These are phyloP conservation scores for Lasioglossum calceatum DNA, from an alignment of 2,888 invertebrate species.

Conservation along the genomic window DNA sequence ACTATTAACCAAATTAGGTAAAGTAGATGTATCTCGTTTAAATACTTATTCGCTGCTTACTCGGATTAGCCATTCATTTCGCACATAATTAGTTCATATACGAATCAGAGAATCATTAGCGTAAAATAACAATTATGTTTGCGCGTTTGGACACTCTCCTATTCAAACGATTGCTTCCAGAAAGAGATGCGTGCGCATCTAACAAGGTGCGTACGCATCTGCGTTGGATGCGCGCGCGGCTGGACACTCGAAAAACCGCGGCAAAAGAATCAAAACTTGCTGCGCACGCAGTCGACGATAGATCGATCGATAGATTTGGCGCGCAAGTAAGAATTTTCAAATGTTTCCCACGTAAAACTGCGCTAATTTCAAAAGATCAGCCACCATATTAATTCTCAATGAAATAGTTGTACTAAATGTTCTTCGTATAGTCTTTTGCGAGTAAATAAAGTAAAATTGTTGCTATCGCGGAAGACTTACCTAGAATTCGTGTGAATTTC, in stretches of 20 bases:
- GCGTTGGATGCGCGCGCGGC: background rate
- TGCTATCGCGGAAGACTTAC: conserved; percentile 10
- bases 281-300: conserved; percentile 24
- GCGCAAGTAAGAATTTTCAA: background rate
- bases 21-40: background rate
- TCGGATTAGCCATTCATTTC: background rate
- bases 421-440: background rate
- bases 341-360: background rate
- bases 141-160: background rate
- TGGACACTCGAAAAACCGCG: background rate
- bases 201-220: conserved; percentile 11
- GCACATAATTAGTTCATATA: background rate
- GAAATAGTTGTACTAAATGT: background rate
- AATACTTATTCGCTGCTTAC: background rate
- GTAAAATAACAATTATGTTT: background rate
- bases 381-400: background rate
- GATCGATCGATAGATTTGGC: background rate
- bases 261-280: background rate
- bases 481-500: conserved; percentile 44
- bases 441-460: background rate
- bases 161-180: background rate
- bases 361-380: too few relatives aligned
- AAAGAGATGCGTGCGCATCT: conserved; percentile 21
- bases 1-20: background rate
- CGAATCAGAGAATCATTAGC: background rate